Conservation (phyloP, 1,140 invertebrate genomes). For the Bombus confusus region DNA sequence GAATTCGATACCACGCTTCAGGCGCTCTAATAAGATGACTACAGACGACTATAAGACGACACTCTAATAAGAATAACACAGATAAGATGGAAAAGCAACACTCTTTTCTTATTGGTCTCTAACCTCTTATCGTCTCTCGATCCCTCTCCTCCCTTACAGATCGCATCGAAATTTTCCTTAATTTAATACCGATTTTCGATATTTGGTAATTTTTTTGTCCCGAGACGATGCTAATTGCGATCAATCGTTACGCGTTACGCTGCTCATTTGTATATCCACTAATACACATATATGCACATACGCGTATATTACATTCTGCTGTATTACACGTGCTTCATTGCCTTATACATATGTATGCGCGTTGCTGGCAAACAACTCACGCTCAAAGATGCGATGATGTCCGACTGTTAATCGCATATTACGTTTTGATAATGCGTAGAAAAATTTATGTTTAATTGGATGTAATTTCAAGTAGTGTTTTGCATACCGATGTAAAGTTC, state of each 20-base stretch:
- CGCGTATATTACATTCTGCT: background rate
- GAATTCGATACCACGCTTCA: too few species aligned
- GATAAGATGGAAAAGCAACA: background rate
- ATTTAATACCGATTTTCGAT: too few species aligned
- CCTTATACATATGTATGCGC: background rate
- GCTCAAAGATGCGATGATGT: background rate
- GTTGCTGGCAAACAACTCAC: background rate
- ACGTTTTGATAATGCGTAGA: background rate
- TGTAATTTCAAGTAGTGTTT: background rate
- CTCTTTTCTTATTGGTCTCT: background rate
- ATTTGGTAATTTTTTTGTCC: background rate
- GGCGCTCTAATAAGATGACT: too few species aligned
- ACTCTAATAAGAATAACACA: too few species aligned
- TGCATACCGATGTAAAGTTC: background rate
- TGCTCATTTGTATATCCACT: background rate
- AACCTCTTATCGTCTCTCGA: too few species aligned
- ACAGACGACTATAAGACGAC: too few species aligned
- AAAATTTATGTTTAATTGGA: background rate
- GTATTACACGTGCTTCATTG: background rate
- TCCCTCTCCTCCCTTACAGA: background rate
- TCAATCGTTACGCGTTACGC: background rate
- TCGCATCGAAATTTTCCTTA: background rate
- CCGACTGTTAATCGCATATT: background rate
- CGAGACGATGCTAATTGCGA: background rate
- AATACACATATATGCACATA: background rate